Percentiles rank a stretch among this genome's conserved stretches.
Evolutionary conservation across 2,113 vertebrate species (phyloP).

Genomic region (Gymnocephalus cernua): DNA sequence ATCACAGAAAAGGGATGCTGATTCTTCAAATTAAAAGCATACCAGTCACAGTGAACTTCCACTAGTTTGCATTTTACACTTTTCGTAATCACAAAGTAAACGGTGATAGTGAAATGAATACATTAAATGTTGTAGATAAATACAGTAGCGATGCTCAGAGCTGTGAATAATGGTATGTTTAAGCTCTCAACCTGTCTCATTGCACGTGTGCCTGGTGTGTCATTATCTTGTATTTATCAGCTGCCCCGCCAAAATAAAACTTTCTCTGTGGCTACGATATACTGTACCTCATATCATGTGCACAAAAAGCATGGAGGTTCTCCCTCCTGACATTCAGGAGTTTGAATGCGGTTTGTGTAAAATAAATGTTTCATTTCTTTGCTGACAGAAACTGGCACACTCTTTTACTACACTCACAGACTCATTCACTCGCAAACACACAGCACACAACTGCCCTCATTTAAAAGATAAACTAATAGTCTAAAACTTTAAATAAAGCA

Average conservation of each 20-base stretch:
- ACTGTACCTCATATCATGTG: slow-evolving; percentile 51
- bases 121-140: slow-evolving; percentile 80
- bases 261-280: slow-evolving; percentile 35
- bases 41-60: slow-evolving; percentile 95
- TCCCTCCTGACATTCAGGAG: slow-evolving; percentile 70
- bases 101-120: slow-evolving; percentile 84
- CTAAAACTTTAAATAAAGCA: slow-evolving; percentile 40
- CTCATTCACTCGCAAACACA: slow-evolving; percentile 40
- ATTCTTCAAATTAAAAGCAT: slow-evolving; percentile 93
- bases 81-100: slow-evolving; percentile 90
- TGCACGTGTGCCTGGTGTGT: slow-evolving; percentile 20
- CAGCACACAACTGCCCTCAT: slow-evolving; percentile 2
- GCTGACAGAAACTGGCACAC: slow-evolving; percentile 41
- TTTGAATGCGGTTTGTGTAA: slow-evolving; percentile 66
- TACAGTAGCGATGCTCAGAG: slow-evolving; percentile 88
- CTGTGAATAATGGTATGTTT: slow-evolving; percentile 81
- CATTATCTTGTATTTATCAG: slow-evolving; percentile 28
- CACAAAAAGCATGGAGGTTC: slow-evolving; percentile 64
- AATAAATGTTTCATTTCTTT: slow-evolving; percentile 61
- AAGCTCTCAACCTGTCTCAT: slow-evolving; percentile 52
- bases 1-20: slow-evolving; percentile 96
- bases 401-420: slow-evolving; percentile 6
- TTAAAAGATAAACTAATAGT: slow-evolving; percentile 37
- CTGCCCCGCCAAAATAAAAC: slow-evolving; percentile 23
- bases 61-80: slow-evolving; percentile 77